Conservation (phyloP, 2,797 vertebrate species). For the Rhadinocentrus ornatus region DNA sequence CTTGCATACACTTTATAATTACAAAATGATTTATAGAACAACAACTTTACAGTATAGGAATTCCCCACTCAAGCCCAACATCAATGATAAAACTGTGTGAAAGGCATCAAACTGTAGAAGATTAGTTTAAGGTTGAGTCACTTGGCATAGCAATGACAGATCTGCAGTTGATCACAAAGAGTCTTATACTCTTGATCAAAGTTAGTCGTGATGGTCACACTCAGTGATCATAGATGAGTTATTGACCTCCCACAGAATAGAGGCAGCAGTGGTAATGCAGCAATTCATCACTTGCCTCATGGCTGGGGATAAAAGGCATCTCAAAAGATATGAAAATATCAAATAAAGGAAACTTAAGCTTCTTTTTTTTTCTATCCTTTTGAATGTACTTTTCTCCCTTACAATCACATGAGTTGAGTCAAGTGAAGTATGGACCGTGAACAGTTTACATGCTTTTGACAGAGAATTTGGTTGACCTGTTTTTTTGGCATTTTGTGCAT, state of each 20-base stretch:
- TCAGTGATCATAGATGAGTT: constrained; percentile 80
- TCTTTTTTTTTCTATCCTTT: constrained; percentile 24
- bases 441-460: constrained; percentile 20
- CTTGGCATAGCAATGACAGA: constrained; percentile 60
- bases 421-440: constrained; percentile 1
- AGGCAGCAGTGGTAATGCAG: constrained; percentile 66
- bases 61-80: constrained; percentile 25
- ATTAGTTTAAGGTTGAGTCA: constrained; percentile 72
- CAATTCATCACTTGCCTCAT: constrained; percentile 75
- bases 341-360: constrained; percentile 52
- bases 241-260: constrained; percentile 78
- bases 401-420: not conserved
- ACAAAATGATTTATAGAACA: constrained; percentile 76
- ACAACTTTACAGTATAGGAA: constrained; percentile 41
- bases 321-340: constrained; percentile 40
- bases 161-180: constrained; percentile 69
- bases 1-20: constrained; percentile 73
- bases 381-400: constrained; percentile 17
- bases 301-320: constrained; percentile 63
- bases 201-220: constrained; percentile 73
- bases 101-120: constrained; percentile 60
- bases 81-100: constrained; percentile 50
- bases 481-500: not conserved
- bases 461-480: not conserved
- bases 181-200: constrained; percentile 74